phyloP scores from a whole-genome alignment of 2,113 vertebrate genomes.

The Chamaetylas fuelleborni region DNA sequence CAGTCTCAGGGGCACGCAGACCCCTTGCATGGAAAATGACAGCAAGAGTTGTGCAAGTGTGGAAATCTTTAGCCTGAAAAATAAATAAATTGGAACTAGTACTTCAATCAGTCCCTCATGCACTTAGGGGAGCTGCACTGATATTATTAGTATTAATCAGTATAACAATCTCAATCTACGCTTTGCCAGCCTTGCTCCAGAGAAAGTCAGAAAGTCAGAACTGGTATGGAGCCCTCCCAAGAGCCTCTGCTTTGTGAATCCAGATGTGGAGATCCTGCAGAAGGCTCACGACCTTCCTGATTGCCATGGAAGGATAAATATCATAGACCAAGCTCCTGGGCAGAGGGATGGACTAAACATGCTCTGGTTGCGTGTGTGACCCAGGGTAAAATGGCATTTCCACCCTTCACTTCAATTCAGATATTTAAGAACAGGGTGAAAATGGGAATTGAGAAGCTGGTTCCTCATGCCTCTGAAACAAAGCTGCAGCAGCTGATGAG shows the following conservation, averaged over 20 bases:
- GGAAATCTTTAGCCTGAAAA: constrained; percentile 6
- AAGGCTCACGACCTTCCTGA: neutral
- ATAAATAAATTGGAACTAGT: neutral
- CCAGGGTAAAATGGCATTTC: neutral
- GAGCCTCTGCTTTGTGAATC: neutral
- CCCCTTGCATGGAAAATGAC: neutral
- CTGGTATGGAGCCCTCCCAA: accelerated
- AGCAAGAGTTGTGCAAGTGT: neutral
- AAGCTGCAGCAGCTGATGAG: neutral
- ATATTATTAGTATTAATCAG: neutral
- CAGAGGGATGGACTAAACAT: neutral
- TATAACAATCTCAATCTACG: neutral
- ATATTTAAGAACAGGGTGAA: neutral
- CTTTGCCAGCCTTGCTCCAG: neutral
- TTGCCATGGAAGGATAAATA: neutral
- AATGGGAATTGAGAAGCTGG: neutral
- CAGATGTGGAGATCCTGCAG: neutral
- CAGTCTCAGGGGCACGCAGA: neutral
- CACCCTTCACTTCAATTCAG: neutral
- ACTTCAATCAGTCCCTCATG: neutral
- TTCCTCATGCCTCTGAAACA: neutral
- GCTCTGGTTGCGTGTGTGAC: neutral
- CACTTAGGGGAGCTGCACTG: neutral
- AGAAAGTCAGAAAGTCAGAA: neutral
- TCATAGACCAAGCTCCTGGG: neutral